These are phyloP conservation scores for Empis stercorea DNA, from an alignment of 2,888 invertebrate species.

Conservation along the genomic window DNA sequence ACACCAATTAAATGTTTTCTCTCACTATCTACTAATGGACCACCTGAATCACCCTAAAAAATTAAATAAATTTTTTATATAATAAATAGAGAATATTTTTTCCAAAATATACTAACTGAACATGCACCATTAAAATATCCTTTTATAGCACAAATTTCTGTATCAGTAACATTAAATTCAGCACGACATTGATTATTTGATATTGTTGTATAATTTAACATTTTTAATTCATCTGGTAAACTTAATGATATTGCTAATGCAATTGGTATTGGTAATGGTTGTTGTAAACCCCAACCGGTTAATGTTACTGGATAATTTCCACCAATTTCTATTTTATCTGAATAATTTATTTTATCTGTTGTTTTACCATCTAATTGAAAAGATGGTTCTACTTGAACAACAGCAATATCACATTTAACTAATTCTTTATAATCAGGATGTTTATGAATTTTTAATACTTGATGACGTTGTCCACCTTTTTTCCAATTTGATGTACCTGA, in stretches of 20 bases:
- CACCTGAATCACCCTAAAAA: slow-evolving; percentile 32
- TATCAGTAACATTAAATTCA: slow-evolving; percentile 23
- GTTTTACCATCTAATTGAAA: slow-evolving; percentile 23
- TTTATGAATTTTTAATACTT: slow-evolving; percentile 24
- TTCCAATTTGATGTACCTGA: slow-evolving; percentile 13
- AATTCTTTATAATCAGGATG: slow-evolving; percentile 29
- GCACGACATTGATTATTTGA: slow-evolving; percentile 25
- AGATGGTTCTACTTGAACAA: slow-evolving; percentile 26
- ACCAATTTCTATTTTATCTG: slow-evolving; percentile 21
- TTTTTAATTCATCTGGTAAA: slow-evolving; percentile 25
- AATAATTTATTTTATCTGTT: slow-evolving; percentile 35
- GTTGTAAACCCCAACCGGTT: slow-evolving; percentile 32
- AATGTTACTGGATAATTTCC: slow-evolving; percentile 23
- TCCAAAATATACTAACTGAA: slow-evolving; percentile 21
- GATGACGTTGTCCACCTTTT: slow-evolving; percentile 21
- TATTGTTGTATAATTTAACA: slow-evolving; percentile 25
- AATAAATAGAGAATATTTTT: no score
- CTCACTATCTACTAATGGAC: slow-evolving; percentile 26
- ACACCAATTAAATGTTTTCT: slow-evolving; percentile 25
- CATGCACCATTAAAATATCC: slow-evolving; percentile 23
- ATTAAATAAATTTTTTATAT: background rate
- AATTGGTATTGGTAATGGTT: slow-evolving; percentile 21
- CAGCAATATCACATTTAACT: slow-evolving; percentile 30
- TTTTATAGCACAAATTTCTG: slow-evolving; percentile 29
- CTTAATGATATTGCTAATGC: slow-evolving; percentile 14